Evolutionary conservation across 2,888 invertebrate genomes (phyloP), one percentile per base, ranked within the genome.

Genomic region (Opisthograptis luteolata): DNA sequence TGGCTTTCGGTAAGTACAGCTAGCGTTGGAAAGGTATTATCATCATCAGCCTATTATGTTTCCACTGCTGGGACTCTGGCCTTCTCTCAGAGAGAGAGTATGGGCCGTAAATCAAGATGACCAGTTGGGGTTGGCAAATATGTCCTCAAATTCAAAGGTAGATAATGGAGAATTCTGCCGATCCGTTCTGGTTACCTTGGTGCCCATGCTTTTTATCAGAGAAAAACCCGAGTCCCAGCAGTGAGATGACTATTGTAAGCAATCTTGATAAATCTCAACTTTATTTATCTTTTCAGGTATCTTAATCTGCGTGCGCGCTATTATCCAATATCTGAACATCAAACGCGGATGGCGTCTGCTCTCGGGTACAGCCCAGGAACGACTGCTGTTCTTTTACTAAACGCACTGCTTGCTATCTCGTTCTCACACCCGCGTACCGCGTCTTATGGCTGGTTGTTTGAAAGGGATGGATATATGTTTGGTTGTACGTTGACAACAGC

Each of bases 341-440:
- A 97, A 97, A 74, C 93, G 96, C 46, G 96, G 96, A 55, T 97
- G 97, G 97, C 94, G 96, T 69, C 92, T 96, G 64, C 91, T 97
- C 50, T 96, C 96, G 1, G 95, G 96, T 55, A 96, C 95, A 51
- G 96, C 96, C 52, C 96, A 97, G 75, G 96, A 97, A 81, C 93
- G 97, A 78, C 92, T 97, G 70, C 92, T 97, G 64, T 96, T 97
- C 92, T 96, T 97, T 87, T 96, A 97, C 91, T 97, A 81, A 62
- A 41, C 49, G 45, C 40, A 34, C 58, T 55, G 55, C 62, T 66
- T 61, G 63, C 61, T 64, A 43, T 76, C 70, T 69, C 76, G 55
- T 68, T 70, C 68, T 49, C 66, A 64, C 68, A 64, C 65, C 43
- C 61, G 59, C 63, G 49, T 53, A 58, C 35, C 34, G 58, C 58